A percentile compares a stretch with the other conserved stretches of the same genome.
Conservation (phyloP, 2,113 vertebrate genomes). For the Puma concolor region DNA sequence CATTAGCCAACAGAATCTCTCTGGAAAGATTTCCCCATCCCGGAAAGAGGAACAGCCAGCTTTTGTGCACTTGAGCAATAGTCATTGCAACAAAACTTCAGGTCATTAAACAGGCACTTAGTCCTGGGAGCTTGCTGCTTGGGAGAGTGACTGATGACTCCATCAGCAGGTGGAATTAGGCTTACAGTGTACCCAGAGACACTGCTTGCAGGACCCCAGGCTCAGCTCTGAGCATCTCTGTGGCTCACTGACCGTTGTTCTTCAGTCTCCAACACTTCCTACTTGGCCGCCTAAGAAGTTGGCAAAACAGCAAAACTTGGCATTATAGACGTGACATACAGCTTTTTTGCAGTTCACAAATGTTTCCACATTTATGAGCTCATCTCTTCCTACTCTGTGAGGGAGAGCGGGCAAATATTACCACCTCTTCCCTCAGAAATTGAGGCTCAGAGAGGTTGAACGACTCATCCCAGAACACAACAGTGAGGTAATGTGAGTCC, state of each 20-base stretch:
- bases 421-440: background rate
- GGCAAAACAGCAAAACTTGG: background rate
- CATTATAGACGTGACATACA: background rate
- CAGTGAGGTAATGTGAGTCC: background rate
- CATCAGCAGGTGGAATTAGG: background rate
- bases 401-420: too few species aligned
- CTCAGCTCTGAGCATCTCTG: background rate
- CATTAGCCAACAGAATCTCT: background rate
- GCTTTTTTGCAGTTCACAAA: background rate
- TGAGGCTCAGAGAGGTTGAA: background rate
- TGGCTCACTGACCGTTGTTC: background rate
- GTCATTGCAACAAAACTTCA: background rate
- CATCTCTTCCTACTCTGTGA: background rate
- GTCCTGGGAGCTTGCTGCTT: background rate
- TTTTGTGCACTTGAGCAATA: background rate
- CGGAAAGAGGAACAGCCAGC: background rate
- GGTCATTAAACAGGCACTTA: background rate
- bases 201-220: background rate
- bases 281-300: background rate
- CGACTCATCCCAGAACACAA: background rate
- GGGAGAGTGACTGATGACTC: background rate
- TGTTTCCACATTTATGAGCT: background rate
- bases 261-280: background rate
- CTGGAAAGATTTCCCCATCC: background rate
- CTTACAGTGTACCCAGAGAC: background rate